Conservation (phyloP, 2,797 vertebrate genomes). For the Artibeus jamaicensis region DNA sequence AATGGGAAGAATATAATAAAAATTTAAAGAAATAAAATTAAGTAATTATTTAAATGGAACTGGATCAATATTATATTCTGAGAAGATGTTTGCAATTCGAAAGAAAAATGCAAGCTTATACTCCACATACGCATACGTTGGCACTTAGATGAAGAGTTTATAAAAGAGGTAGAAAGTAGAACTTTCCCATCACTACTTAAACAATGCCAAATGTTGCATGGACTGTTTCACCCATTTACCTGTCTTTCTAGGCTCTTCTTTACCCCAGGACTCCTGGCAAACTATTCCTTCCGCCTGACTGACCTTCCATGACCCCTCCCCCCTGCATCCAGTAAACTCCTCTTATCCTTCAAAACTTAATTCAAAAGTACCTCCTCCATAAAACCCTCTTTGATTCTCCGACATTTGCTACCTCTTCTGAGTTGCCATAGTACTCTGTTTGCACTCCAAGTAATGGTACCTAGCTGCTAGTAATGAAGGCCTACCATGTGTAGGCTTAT, state of each 20-base stretch:
- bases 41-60: neutral
- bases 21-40: neutral
- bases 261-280: neutral
- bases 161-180: neutral
- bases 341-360: neutral
- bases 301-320: neutral
- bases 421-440: neutral
- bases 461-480: neutral
- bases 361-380: neutral
- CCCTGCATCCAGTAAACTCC: neutral
- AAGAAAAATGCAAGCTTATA: slow-evolving; percentile 34
- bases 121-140: neutral
- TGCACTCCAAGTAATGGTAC: neutral
- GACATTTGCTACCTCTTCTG: neutral
- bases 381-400: neutral
- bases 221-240: neutral
- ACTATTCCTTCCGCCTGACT: neutral
- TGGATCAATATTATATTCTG: neutral
- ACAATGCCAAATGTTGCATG: neutral
- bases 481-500: neutral
- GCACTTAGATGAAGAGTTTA: neutral
- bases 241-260: neutral
- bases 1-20: neutral
- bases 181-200: neutral
- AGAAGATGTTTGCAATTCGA: slow-evolving; percentile 14